Evolutionary conservation across 2,888 invertebrate genomes (phyloP).

Genomic region (Protophormia terraenovae): DNA sequence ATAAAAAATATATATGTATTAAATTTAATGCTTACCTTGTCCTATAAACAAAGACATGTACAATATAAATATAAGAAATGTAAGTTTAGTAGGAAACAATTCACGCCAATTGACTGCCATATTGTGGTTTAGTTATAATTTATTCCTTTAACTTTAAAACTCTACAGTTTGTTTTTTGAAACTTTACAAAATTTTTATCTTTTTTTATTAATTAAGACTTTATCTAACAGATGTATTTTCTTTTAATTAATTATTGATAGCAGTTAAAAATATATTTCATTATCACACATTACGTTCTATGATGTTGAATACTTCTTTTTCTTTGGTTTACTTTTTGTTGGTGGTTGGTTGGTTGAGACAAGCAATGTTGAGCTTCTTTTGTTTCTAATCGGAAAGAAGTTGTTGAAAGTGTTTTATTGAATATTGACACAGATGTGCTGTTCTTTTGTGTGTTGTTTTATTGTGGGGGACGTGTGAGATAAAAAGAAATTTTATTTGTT

Average conservation of each 20-base stretch:
- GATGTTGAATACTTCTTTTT: not conserved
- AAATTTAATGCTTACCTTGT: slow-evolving; percentile 88
- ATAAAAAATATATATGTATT: not conserved
- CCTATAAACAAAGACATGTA: slow-evolving; percentile 95
- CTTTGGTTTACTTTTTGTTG: not conserved
- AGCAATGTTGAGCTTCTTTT: not conserved
- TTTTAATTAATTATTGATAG: not conserved
- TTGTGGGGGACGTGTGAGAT: too few relatives aligned
- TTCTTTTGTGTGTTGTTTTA: not conserved
- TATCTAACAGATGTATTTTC: not conserved
- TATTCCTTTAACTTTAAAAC: too few relatives aligned
- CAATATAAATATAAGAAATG: slow-evolving; percentile 89
- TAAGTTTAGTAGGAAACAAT: slow-evolving; percentile 92
- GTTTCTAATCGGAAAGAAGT: not conserved
- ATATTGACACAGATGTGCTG: not conserved
- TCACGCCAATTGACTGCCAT: slow-evolving; percentile 83
- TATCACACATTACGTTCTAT: not conserved
- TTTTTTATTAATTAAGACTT: too few relatives aligned
- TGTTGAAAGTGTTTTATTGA: not conserved
- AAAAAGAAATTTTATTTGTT: too few relatives aligned
- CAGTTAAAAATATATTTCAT: not conserved
- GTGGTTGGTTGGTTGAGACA: not conserved
- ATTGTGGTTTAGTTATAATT: too few relatives aligned
- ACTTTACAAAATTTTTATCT: too few relatives aligned
- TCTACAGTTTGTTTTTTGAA: too few relatives aligned